phyloP scores from a whole-genome alignment of 2,113 vertebrate species.

The Bubo blakistoni region DNA sequence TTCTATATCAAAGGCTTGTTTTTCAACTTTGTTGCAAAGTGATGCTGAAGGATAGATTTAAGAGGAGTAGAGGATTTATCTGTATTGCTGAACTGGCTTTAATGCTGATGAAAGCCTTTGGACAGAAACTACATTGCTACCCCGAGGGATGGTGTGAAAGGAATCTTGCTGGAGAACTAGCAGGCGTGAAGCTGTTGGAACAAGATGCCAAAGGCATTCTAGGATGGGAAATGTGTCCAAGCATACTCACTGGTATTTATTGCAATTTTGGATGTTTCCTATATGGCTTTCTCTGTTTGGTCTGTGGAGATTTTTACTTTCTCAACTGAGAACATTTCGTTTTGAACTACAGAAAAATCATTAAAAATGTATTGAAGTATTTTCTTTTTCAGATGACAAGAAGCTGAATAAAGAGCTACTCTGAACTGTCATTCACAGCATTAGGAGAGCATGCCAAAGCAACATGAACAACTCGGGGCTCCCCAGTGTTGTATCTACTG shows the following conservation, averaged over 20 bases:
- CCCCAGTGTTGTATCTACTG: not conserved
- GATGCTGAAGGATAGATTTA: not conserved
- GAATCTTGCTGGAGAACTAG: not conserved
- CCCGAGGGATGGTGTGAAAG: not conserved
- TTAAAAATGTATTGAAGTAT: conserved; percentile 29
- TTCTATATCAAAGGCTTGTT: not conserved
- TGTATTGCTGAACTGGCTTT: not conserved
- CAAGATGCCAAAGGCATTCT: not conserved
- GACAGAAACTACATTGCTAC: not conserved
- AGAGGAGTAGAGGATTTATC: not conserved
- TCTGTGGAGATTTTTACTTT: not conserved
- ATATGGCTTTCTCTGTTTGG: not conserved
- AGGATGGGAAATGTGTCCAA: not conserved
- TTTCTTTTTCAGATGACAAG: conserved; percentile 37
- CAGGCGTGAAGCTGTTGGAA: not conserved
- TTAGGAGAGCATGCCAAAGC: not conserved
- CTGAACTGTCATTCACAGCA: not conserved
- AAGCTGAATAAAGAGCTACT: conserved; percentile 4
- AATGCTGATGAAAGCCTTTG: not conserved
- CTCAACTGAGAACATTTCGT: not conserved
- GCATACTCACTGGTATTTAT: not conserved
- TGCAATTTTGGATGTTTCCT: not conserved
- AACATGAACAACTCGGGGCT: fast-evolving
- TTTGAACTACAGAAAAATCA: not conserved
- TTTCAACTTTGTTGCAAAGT: not conserved